Percentiles rank a stretch among this genome's conserved stretches.
phyloP scores from a whole-genome alignment of 2,113 vertebrate genomes.

The Vulpes lagopus region DNA sequence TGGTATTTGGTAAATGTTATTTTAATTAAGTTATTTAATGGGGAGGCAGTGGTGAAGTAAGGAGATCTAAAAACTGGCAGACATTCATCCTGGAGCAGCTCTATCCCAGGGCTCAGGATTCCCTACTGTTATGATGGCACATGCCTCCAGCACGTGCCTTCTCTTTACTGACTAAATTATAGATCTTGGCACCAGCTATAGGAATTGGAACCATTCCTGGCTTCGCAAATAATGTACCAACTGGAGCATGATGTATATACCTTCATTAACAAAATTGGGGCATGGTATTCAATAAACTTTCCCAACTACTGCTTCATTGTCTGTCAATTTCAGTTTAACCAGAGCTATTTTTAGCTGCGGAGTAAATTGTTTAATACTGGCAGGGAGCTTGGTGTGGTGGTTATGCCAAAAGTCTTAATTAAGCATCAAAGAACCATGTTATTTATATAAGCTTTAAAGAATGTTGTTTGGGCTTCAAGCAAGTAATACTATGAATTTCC shows the following conservation, averaged over 20 bases:
- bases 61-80: not conserved
- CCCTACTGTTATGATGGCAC: not conserved
- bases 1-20: not conserved
- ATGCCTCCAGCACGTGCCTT: not conserved
- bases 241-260: slow-evolving; percentile 48
- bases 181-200: slow-evolving; percentile 16
- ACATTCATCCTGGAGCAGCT: not conserved
- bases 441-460: slow-evolving; percentile 42
- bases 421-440: slow-evolving; percentile 19
- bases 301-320: slow-evolving; percentile 38
- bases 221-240: slow-evolving; percentile 59
- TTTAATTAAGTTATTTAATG: not conserved
- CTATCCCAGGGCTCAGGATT: not conserved
- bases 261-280: slow-evolving; percentile 72
- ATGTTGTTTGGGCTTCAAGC: not conserved
- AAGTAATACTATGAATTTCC: slow-evolving; percentile 9
- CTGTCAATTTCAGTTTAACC: slow-evolving; percentile 74
- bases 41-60: rapidly evolving
- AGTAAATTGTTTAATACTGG: slow-evolving; percentile 65
- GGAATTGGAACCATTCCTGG: slow-evolving; percentile 57
- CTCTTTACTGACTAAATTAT: slow-evolving; percentile 30
- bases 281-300: slow-evolving; percentile 47
- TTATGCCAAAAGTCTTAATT: slow-evolving; percentile 71
- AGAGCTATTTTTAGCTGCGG: slow-evolving; percentile 60
- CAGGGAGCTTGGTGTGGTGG: not conserved